Base-by-base conservation (phyloP, 2,113 vertebrate genomes). In the Apteryx owenii region DNA sequence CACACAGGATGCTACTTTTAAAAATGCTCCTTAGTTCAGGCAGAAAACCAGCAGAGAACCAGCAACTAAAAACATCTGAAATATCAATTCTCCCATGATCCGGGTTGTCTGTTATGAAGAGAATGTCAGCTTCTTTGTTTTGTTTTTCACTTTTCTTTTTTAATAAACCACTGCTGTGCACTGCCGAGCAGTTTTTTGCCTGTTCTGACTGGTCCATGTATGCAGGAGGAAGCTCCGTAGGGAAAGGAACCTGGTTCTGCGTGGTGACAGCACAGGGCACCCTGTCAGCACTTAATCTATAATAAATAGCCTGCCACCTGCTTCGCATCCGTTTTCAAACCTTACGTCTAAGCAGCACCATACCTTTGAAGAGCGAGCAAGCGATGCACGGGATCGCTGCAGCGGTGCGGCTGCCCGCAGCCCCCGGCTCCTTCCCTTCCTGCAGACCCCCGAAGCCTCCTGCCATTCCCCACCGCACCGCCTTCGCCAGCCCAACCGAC, bases 41-140 rank as follows among this genome's bases (percentile, higher is more conserved):
- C 64, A 96, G 95, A 90, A 95, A 97, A 95, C 89, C 95, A 97
- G 76, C 91, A 90, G 93, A 97, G 95, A 98, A 92, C 33, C 70
- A 94, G 95, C 97, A 98, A 97, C 98, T 98, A 98, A 97, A 97
- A 76, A 87, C 79, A 97, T 78, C 86, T 96, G 90, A 97, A 93
- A 38, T 83, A 92, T 79, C 78, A 97, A 91, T 94, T 93, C 91
- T 94, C 89, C 75, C 70, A 19, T 84, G 92, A 82, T 86, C 58
- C 61, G 33, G 44, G 81, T 94, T 87, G 50, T n/a, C 72, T 95
- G 71, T 88, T 86, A 50, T 23, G 50, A 13, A 53, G 82, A 90
- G 85, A 90, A 71, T 5, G 82, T 85, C 93, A 90, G 58, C 78
- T 92, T 95, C 91, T 94, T 96, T 91, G 82, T 62, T 93, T 73